phyloP scores from a whole-genome alignment of 2,797 vertebrate species.

The Takifugu rubripes region DNA sequence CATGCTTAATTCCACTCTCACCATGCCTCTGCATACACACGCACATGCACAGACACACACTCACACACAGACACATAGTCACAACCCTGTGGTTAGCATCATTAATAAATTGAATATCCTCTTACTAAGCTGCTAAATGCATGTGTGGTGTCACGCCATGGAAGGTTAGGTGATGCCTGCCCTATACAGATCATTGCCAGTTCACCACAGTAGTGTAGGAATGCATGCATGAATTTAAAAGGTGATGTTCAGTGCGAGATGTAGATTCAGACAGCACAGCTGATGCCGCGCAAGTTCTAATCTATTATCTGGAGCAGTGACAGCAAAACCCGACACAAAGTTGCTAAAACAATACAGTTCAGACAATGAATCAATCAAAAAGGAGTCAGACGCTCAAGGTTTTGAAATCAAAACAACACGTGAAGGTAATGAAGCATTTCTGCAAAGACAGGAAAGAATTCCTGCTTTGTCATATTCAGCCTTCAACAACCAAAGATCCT shows the following conservation, averaged over 20 bases:
- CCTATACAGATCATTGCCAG: slow-evolving; percentile 34
- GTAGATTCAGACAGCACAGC: not conserved
- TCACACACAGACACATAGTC: slow-evolving; percentile 23
- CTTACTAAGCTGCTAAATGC: slow-evolving; percentile 65
- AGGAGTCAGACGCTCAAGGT: not conserved
- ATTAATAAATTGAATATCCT: slow-evolving; percentile 76
- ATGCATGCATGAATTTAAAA: not conserved
- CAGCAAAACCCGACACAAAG: not conserved
- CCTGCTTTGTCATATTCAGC: not conserved
- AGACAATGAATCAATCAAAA: slow-evolving; percentile 1
- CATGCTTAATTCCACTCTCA: slow-evolving; percentile 67
- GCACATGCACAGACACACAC: slow-evolving; percentile 25
- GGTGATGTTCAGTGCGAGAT: not conserved
- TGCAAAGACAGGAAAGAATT: not conserved
- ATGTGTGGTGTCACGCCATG: slow-evolving; percentile 58
- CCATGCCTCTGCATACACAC: slow-evolving; percentile 41
- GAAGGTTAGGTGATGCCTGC: slow-evolving; percentile 22
- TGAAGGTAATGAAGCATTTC: not conserved
- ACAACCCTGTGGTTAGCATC: slow-evolving; percentile 61
- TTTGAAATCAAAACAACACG: not conserved
- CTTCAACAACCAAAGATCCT: not conserved
- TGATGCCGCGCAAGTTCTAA: too few species aligned
- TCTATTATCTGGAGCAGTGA: not conserved
- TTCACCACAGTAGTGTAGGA: not conserved
- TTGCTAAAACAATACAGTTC: slow-evolving; percentile 1